phyloP scores from a whole-genome alignment of 1,140 invertebrate genomes.

The Aleiodes sp. region DNA sequence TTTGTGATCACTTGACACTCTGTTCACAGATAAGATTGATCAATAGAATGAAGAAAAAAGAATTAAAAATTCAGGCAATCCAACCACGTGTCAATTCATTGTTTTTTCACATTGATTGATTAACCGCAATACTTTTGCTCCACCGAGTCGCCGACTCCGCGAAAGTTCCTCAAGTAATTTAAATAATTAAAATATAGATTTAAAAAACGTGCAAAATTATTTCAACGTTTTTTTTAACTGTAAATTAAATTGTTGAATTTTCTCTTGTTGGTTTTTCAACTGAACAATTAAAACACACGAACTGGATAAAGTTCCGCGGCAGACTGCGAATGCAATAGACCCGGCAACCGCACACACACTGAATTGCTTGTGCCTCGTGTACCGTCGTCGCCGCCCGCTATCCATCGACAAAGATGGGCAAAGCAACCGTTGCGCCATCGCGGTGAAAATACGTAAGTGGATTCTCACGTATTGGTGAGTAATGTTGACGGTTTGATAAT shows the following conservation, averaged over 20 bases:
- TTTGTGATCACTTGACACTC: neutral
- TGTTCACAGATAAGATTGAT: neutral
- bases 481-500: conserved; percentile 6
- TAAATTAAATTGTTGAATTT: too few relatives aligned
- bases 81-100: neutral
- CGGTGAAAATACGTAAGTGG: neutral
- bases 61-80: neutral
- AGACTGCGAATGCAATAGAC: conserved; percentile 44
- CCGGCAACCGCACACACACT: conserved; percentile 26
- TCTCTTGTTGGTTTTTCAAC: too few relatives aligned
- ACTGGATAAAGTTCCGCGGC: conserved; percentile 48
- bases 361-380: neutral
- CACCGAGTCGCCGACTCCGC: too few relatives aligned
- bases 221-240: neutral
- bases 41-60: neutral
- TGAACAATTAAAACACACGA: conserved; percentile 35
- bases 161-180: too few relatives aligned
- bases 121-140: neutral
- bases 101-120: neutral
- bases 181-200: too few relatives aligned
- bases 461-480: neutral
- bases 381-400: neutral
- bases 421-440: neutral
- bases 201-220: neutral
- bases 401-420: neutral